Percentiles rank a stretch among this genome's conserved stretches.
Evolutionary conservation across 2,888 invertebrate genomes (phyloP).

Genomic region (Eristalis tenax): DNA sequence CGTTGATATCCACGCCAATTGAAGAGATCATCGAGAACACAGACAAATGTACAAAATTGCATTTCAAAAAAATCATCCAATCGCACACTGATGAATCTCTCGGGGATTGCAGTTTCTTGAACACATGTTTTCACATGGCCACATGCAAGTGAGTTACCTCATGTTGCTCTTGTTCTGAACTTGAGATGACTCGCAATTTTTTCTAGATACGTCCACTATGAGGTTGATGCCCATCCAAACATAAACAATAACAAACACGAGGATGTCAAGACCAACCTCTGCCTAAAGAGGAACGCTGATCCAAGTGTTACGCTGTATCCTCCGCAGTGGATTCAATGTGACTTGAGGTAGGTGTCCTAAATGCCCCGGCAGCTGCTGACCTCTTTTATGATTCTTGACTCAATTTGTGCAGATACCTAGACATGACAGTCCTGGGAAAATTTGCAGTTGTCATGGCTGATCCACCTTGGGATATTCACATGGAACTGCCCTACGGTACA

Average conservation of each 20-base stretch:
- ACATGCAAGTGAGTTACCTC: constrained; percentile 92
- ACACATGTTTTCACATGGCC: constrained; percentile 99
- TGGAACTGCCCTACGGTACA: constrained; percentile 98
- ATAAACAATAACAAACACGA: constrained; percentile 79
- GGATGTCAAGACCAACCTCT: constrained; percentile 79
- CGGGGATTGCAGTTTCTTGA: constrained; percentile 98
- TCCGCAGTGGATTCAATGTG: constrained; percentile 98
- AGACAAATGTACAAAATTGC: constrained; percentile 91
- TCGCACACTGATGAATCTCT: constrained; percentile 96
- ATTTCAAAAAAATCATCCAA: constrained; percentile 98
- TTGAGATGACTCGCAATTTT: not conserved
- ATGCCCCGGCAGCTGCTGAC: not conserved
- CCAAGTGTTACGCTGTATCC: constrained; percentile 88
- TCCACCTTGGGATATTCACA: constrained; percentile 99
- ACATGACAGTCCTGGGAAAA: constrained; percentile 86
- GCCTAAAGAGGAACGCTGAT: constrained; percentile 79
- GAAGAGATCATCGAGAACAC: constrained; percentile 74
- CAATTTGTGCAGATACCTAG: constrained; percentile 74
- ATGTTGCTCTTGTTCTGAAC: not conserved
- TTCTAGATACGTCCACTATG: constrained; percentile 95
- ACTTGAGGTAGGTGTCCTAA: constrained; percentile 88
- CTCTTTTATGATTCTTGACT: not conserved
- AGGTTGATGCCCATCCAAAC: constrained; percentile 88
- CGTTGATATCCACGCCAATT: constrained; percentile 34
- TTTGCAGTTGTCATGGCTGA: constrained; percentile 99